phyloP scores from a whole-genome alignment of 2,888 invertebrate species.

The Luperina testacea region DNA sequence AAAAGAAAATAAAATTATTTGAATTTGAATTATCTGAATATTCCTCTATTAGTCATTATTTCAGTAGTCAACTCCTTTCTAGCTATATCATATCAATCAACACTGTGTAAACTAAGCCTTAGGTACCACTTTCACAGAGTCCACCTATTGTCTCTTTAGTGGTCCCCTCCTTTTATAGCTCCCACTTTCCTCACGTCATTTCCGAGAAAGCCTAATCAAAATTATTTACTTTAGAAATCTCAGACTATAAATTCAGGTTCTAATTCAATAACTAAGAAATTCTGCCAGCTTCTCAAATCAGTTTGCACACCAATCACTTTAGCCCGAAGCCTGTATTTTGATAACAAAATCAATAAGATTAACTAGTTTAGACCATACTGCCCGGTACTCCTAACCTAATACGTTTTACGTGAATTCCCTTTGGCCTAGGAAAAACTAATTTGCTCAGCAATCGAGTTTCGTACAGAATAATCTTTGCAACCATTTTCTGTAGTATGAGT shows the following conservation, averaged over 20 bases:
- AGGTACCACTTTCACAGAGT: no score
- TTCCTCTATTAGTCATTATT: background rate
- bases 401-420: conserved; percentile 25
- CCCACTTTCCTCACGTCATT: background rate
- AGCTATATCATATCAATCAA: background rate
- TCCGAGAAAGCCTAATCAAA: background rate
- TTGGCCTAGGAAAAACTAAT: conserved; percentile 42
- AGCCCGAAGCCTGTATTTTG: conserved; percentile 38
- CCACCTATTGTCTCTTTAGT: background rate
- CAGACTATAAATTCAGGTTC: background rate
- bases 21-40: background rate
- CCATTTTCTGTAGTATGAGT: background rate
- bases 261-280: conserved; percentile 27
- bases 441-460: conserved; percentile 31
- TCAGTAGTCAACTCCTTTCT: background rate
- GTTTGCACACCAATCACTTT: conserved; percentile 32
- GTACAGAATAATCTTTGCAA: conserved; percentile 25
- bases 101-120: no score
- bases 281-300: conserved; percentile 9
- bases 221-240: background rate
- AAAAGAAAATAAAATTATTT: no score
- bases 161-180: background rate
- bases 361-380: conserved; percentile 29
- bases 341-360: conserved; percentile 60
- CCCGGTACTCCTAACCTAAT: conserved; percentile 24